A percentile compares a stretch with the other conserved stretches of the same genome.
Evolutionary conservation across 1,140 invertebrate species (phyloP).

Genomic region (Heliconius congener): DNA sequence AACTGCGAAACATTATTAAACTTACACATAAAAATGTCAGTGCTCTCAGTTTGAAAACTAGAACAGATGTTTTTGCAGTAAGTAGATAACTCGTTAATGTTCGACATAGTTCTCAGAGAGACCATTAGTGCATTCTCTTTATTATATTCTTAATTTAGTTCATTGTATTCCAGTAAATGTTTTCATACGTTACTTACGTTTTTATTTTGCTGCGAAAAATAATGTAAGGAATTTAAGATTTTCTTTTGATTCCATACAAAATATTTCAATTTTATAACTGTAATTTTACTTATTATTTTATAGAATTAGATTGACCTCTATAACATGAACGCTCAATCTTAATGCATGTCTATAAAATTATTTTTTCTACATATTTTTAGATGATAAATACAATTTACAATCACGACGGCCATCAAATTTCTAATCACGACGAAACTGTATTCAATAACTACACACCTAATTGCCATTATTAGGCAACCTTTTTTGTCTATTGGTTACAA

Average conservation of each 20-base stretch:
- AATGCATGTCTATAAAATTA: no score
- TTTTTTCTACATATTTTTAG: no score
- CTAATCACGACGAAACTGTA: no score
- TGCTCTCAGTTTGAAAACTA: slow-evolving; percentile 4
- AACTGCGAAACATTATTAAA: neutral
- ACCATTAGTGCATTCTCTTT: slow-evolving; percentile 8
- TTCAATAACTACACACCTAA: no score
- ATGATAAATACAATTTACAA: no score
- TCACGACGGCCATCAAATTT: no score
- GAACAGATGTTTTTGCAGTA: slow-evolving; percentile 7
- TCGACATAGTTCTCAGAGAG: slow-evolving; percentile 7
- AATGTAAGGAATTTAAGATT: neutral
- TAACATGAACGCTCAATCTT: neutral
- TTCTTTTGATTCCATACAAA: neutral
- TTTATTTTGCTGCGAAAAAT: neutral
- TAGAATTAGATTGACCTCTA: neutral
- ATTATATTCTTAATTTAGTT: slow-evolving; percentile 13
- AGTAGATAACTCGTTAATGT: slow-evolving; percentile 17
- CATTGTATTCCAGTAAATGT: slow-evolving; percentile 1
- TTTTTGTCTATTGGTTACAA: no score
- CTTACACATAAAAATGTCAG: slow-evolving; percentile 1
- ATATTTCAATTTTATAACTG: no score
- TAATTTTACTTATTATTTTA: neutral
- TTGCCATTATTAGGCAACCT: no score
- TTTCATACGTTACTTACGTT: neutral